Base-by-base conservation (phyloP, 2,888 invertebrate species). In the Drosophila merina region DNA sequence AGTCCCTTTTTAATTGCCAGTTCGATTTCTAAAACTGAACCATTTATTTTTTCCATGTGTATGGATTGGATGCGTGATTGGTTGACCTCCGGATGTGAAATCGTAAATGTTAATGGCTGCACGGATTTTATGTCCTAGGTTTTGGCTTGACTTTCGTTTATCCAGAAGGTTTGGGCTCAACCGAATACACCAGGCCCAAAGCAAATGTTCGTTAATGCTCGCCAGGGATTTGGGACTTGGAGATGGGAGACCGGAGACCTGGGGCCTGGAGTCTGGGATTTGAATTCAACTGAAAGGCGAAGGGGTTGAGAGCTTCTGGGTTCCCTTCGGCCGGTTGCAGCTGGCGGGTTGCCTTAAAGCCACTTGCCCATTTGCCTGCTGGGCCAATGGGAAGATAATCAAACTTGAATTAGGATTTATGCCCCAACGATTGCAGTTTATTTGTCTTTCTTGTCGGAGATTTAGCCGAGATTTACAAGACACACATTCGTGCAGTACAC, bases 381-480 rank as follows among this genome's bases (percentile, higher is more conserved):
- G 12, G 36, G 1, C 12, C 40, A 14, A 12, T 4, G 38, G 36
- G 33, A 40, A 63, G 71, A 72, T 72, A 71, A 63, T 72, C 55
- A 71, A 71, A 72, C 42, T 52, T 20, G 54, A 72, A 71, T 71
- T 63, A 72, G 56, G 72, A 71, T 71, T 63, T 71, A 72, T 71
- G 48, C 56, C 40, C 54, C 60, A 55, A 71, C 44, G 52, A 60
- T 70, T 69, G 69, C 57, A 71, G 68, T 60, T 70, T 59, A 69
- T 71, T 71, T 55, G 51, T 70, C 71, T 45, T 62, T 55, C 49
- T 40, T 47, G 64, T 33, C 70, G 73, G 70, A 66, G 58, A 64
- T 73, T 69, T 71, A 59, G 73, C 70, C 57, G 79, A 86, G 86
- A 83, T 88, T 85, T 75, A 74, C 69, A 75, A 57, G 83, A 57